phyloP scores from a whole-genome alignment of 2,113 vertebrate genomes.

The Bubo bubo region DNA sequence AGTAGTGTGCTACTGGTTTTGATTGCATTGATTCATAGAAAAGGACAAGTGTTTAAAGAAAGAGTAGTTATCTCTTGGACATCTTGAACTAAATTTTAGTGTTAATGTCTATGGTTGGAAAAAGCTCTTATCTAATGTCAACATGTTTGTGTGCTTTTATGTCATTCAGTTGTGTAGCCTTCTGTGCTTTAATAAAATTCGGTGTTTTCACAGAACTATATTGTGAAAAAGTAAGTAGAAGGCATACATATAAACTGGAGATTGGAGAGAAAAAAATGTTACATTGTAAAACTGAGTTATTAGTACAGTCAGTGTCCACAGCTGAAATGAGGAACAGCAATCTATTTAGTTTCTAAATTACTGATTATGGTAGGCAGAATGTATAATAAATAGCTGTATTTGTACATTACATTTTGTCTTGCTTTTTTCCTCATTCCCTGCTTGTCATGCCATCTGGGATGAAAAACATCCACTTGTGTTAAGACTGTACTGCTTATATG shows the following conservation, averaged over 20 bases:
- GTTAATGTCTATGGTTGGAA: not conserved
- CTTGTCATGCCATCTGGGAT: not conserved
- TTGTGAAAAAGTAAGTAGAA: not conserved
- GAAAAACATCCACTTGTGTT: not conserved
- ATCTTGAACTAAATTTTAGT: not conserved
- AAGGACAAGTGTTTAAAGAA: not conserved
- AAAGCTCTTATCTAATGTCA: not conserved
- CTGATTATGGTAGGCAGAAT: not conserved
- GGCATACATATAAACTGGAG: not conserved
- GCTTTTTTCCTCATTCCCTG: not conserved
- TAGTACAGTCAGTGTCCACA: not conserved
- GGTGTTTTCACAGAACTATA: not conserved
- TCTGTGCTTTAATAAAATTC: not conserved
- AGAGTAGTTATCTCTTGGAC: not conserved
- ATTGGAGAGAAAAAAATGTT: not conserved
- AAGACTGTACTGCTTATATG: not conserved
- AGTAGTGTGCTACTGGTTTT: not conserved
- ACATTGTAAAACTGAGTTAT: fast-evolving
- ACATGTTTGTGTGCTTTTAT: not conserved
- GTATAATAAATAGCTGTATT: not conserved
- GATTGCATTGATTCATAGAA: not conserved
- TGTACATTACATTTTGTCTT: not conserved
- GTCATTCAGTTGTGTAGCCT: not conserved
- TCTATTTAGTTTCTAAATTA: not conserved
- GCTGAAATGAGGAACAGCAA: not conserved